Evolutionary conservation across 2,888 invertebrate species (phyloP), one percentile per base, ranked within the genome.

Genomic region (Leucoma salicis): DNA sequence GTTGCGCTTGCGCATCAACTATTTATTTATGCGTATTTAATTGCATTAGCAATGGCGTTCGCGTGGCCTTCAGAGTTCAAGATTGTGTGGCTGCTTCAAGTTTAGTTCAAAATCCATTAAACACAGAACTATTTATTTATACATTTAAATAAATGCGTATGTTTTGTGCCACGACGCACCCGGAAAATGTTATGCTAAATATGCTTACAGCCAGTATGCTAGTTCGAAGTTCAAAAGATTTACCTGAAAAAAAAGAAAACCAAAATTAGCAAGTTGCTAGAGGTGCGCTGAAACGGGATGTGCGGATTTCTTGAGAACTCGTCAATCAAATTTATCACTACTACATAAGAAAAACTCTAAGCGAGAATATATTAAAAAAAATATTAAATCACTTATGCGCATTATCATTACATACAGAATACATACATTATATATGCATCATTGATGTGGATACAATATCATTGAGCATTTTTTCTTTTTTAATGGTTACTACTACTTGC

Each of bases 211-310:
- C 21, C 14, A 28, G 39, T 21, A 27, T 3, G 29, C 21, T 14
- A 31, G 13, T 8, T 25, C 11, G 16, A 21, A 35, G 35, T 35
- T 14, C 29, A 39, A 32, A 31, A 37, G 15, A 14, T 15, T 70
- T 51, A 74, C 74, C 74, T 74, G 70, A 18, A 74, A 72, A 70
- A 70, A 74, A 55, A 71, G 53, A 55, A 49, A 48, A 43, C 48
- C 12, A 39, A 29, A 14, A 31, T 31, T 12, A 42, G 35, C 24
- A 37, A 21, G 18, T 24, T 15, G 15, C 21, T 31, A 31, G 31
- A 39, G 6, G 16, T 31, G 39, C 36, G 50, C 39, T 36, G 43
- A 14, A 51, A 47, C 50, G 34, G 46, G n/a, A n/a, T n/a, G n/a
- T n/a, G n/a, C n/a, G n/a, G n/a, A n/a, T n/a, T n/a, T n/a, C n/a